These are phyloP conservation scores for Notarius quadriscutis DNA, from an alignment of 2,113 vertebrate species.

Conservation along the genomic window DNA sequence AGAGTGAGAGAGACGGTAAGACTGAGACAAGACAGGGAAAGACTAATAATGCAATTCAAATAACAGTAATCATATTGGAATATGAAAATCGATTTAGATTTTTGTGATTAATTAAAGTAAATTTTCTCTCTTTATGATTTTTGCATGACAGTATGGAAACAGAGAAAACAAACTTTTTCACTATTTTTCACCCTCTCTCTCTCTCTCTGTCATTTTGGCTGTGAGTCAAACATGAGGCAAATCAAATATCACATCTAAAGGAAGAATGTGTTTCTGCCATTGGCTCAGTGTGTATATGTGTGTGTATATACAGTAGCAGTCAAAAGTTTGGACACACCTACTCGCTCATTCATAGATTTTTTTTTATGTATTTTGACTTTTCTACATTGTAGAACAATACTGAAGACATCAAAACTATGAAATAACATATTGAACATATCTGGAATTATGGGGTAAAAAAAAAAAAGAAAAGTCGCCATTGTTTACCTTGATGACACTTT, in stretches of 20 bases:
- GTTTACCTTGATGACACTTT: no score
- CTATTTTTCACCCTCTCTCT: background rate
- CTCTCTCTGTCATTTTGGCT: constrained; percentile 6
- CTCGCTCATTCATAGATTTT: no score
- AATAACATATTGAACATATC: no score
- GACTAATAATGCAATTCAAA: background rate
- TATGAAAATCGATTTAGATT: background rate
- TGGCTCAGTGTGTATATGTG: background rate
- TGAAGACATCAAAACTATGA: no score
- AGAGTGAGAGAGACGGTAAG: constrained; percentile 33
- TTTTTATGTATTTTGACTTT: no score
- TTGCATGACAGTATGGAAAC: background rate
- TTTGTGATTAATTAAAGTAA: background rate
- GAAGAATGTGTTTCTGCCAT: constrained; percentile 39
- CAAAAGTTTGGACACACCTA: no score
- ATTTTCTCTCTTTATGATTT: background rate
- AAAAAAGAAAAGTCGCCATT: no score
- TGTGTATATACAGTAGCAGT: background rate
- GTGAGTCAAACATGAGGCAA: constrained; percentile 27
- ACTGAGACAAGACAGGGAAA: constrained; percentile 7
- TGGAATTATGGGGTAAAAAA: no score
- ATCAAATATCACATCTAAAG: constrained; percentile 38
- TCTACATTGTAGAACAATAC: no score
- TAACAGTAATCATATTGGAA: background rate
- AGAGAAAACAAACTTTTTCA: background rate